Evolutionary conservation across 2,888 invertebrate genomes (phyloP), one percentile per base, ranked within the genome.

Genomic region (Opisthograptis luteolata): DNA sequence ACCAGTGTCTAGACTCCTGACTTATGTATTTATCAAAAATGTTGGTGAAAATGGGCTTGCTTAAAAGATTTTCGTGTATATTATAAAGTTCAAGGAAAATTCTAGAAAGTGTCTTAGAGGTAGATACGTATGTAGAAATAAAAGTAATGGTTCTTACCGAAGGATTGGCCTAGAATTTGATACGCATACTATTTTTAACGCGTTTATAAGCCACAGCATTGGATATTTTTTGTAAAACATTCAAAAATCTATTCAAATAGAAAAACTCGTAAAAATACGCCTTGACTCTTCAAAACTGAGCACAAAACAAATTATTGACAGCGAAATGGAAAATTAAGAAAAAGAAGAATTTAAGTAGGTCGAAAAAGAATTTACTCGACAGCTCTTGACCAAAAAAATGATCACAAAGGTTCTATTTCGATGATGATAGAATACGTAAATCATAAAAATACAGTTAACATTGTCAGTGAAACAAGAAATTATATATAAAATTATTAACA

Each of bases 191-290:
- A 51, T 51, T 45, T 51, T 51, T 8, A 51, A 15, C 2, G 44
- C 50, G 22, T 51, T 51, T 14, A 51, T 43, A 19, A 49, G 24
- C 50, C 44, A 44, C 50, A 45, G 50, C 50, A 51, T 51, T 51
- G 22, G 44, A 4, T 44, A 4, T 44, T 28, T 10, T 14, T 15
- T 41, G 41, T 41, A 41, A 41, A 41, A 14, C 32, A 7, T 14
- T 31, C 30, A 9, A 31, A 41, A 31, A 17, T 39, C 2, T 7
- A 12, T 13, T 28, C 7, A 43, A 40, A 43, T 43, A 32, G 12
- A 43, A 44, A 44, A 51, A 39, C 22, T 13, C 20, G 19, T 17
- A 32, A 42, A 48, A 47, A 32, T 17, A 10, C 17, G 31, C 41
- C 6, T 4, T 10, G 41, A 17, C 19, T 17, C 39, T 27, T 28